A percentile compares a stretch with the other conserved stretches of the same genome.
phyloP scores from a whole-genome alignment of 2,797 vertebrate species.

The Platalea minor region DNA sequence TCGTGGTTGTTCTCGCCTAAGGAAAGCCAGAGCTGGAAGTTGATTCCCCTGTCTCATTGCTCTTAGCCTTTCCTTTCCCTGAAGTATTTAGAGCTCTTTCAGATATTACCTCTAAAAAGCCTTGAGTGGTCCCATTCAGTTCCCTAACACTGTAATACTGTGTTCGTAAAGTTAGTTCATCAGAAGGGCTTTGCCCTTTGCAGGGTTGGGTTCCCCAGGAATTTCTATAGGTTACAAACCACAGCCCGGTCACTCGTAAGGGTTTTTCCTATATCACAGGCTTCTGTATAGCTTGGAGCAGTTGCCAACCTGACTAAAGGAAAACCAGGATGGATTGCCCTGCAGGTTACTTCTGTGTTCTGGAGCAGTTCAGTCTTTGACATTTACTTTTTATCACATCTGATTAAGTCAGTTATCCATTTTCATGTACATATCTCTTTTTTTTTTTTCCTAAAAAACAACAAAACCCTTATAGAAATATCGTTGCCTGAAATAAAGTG shows the following conservation, averaged over 20 bases:
- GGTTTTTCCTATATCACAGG: neutral
- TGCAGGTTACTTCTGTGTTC: neutral
- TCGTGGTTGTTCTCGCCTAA: neutral
- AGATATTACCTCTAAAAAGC: neutral
- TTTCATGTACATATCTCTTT: neutral
- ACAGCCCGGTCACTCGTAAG: neutral
- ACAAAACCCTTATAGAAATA: neutral
- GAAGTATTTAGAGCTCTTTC: neutral
- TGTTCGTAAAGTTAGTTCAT: neutral
- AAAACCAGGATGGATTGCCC: neutral
- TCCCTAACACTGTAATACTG: neutral
- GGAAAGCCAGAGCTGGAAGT: neutral
- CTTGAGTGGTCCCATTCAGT: neutral
- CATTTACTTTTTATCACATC: neutral
- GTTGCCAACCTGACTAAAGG: neutral
- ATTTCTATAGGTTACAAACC: neutral
- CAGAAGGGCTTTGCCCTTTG: neutral
- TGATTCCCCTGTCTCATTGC: neutral
- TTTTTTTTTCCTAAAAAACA: neutral
- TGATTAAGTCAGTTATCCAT: neutral
- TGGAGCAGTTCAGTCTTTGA: neutral
- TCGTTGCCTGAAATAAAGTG: neutral
- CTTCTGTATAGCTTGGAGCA: neutral
- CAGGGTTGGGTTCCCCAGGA: neutral
- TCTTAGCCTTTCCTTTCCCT: neutral